Evolutionary conservation across 2,797 vertebrate species (phyloP), one percentile per base, ranked within the genome.

Genomic region (Vultur gryphus): DNA sequence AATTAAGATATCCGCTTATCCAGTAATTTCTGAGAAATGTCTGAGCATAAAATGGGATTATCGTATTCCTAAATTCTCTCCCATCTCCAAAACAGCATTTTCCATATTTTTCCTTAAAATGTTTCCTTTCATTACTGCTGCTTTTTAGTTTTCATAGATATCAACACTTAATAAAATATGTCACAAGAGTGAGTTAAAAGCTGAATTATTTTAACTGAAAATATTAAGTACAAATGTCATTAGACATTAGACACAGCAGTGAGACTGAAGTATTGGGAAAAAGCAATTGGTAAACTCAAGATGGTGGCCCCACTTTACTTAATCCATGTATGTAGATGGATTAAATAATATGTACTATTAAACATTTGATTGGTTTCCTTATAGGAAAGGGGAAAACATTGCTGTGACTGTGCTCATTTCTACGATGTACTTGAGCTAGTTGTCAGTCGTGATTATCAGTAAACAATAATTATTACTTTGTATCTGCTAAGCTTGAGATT

Each of bases 291-390:
- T 24, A 78, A 72, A 58, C 31, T 58, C 20, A 28, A 12, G 24
- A 18, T 51, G 9, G 16, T 71, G 59, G 10, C 8, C 7, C 6
- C 16, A 8, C 20, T 41, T 66, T 41, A 13, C 44, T 81, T 69
- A 54, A 48, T 48, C 16, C 28, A 5, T 33, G 3, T 58, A 10
- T 1, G 0, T 29, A 10, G 15, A 3, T 9, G 20, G 54, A 46
- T 69, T 57, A 78, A 87, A 5, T 54, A 23, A 9, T 37, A 26
- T 5, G 21, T 21, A 21, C 24, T 31, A 6, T 31, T 41, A 51
- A 62, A 65, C 6, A 21, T 75, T 41, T 54, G 26, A 24, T 23
- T 57, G 8, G 3, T 70, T 85, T 70, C 44, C 46, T 29, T 67
- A n/a, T 3, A 48, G 57, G 33, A 82, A n/a, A 43, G 33, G 57